A percentile compares a stretch with the other conserved stretches of the same genome.
These are phyloP conservation scores for Pegea sp. DNA, from an alignment of 23 tunicate genomes.

Conservation along the genomic window DNA sequence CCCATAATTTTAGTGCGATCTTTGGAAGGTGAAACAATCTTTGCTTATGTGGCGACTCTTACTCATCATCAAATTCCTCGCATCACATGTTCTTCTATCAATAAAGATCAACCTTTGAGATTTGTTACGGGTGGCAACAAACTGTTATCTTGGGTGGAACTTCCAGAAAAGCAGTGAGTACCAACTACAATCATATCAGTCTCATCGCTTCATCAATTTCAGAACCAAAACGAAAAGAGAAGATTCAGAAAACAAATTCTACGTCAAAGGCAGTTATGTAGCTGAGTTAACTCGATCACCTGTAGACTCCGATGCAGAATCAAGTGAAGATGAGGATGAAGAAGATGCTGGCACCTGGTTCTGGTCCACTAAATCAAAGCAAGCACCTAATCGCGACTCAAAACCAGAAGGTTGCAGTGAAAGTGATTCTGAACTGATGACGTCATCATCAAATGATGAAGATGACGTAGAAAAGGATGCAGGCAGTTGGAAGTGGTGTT, in stretches of 20 bases:
- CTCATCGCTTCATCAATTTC: too few species aligned
- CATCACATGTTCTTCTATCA: conserved; percentile 6
- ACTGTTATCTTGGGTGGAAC: conserved; percentile 19
- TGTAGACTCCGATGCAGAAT: conserved; percentile 27
- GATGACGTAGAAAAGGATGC: neutral
- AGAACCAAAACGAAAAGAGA: too few species aligned
- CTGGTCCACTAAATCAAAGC: conserved; percentile 8
- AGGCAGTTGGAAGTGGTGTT: conserved; percentile 3
- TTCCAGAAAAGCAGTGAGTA: neutral
- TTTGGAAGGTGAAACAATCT: conserved; percentile 3
- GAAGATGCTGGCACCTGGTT: conserved; percentile 8
- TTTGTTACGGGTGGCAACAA: conserved; percentile 45
- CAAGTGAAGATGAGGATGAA: conserved; percentile 13
- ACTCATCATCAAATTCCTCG: conserved; percentile 15
- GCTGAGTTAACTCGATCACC: conserved; percentile 8
- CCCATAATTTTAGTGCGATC: conserved; percentile 32
- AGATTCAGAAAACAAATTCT: conserved; percentile 3
- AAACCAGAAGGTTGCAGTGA: conserved; percentile 1
- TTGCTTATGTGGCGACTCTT: conserved; percentile 21
- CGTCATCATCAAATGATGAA: conserved; percentile 1
- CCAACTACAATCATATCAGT: too few species aligned
- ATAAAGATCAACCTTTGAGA: neutral
- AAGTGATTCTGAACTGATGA: conserved; percentile 9
- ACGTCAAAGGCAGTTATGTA: conserved; percentile 13
- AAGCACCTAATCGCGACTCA: conserved; percentile 1